These are phyloP conservation scores for Anthrax anthrax DNA, from an alignment of 2,888 invertebrate species.

Conservation along the genomic window DNA sequence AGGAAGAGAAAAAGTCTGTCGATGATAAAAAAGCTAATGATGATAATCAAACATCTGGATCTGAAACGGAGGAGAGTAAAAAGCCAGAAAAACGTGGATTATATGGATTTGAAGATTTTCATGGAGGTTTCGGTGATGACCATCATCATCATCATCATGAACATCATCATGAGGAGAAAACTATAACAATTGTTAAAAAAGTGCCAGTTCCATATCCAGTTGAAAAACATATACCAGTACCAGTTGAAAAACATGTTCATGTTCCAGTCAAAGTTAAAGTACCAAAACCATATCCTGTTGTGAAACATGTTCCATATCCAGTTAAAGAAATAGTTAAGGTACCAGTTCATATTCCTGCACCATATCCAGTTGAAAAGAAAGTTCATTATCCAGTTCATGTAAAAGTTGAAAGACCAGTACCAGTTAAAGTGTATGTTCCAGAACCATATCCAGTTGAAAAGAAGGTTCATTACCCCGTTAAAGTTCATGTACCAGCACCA, in stretches of 20 bases:
- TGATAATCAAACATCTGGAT: slow-evolving; percentile 23
- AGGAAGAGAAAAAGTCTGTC: slow-evolving; percentile 45
- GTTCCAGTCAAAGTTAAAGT: slow-evolving; percentile 47
- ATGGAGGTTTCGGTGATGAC: slow-evolving; percentile 26
- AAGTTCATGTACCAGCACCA: slow-evolving; percentile 60
- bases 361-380: slow-evolving; percentile 64
- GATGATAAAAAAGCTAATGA: slow-evolving; percentile 35
- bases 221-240: slow-evolving; percentile 47
- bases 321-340: slow-evolving; percentile 69
- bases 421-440: slow-evolving; percentile 50
- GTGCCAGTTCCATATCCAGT: slow-evolving; percentile 58
- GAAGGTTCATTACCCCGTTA: slow-evolving; percentile 54
- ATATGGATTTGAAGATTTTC: slow-evolving; percentile 37
- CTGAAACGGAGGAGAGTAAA: slow-evolving; percentile 38
- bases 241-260: slow-evolving; percentile 45
- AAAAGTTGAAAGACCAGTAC: slow-evolving; percentile 62
- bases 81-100: slow-evolving; percentile 65
- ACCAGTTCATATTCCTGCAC: slow-evolving; percentile 60
- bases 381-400: slow-evolving; percentile 61
- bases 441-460: slow-evolving; percentile 54
- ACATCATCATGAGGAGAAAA: slow-evolving; percentile 43
- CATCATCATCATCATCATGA: slow-evolving; percentile 17
- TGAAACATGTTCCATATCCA: slow-evolving; percentile 52
- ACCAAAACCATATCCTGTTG: slow-evolving; percentile 57
- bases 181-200: slow-evolving; percentile 58